Base-by-base conservation (phyloP, 2,888 invertebrate genomes). In the Julus scandinavius region DNA sequence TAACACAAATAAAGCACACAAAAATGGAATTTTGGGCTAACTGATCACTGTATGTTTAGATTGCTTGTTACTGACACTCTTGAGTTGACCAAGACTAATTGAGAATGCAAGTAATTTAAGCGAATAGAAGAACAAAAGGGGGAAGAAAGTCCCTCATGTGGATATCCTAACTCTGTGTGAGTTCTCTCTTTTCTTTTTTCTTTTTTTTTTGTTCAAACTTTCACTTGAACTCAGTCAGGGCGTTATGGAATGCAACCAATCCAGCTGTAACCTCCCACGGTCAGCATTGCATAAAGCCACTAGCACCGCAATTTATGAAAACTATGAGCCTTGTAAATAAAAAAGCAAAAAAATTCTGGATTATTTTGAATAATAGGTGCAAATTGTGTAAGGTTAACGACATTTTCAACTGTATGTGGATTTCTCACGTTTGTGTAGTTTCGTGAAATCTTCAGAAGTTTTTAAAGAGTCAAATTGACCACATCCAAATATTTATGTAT, bases 221-320 rank as follows among this genome's bases (percentile, higher is more conserved):
- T 80, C 80, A 80, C 80, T 80, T 80, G 80, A 80, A 38, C 80
- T 38, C 80, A 38, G 80, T 15, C 38, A 15, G 80, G 80, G 38
- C 80, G 80, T 80, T 80, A 80, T 80, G 80, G 80, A 80, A 80
- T 80, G 80, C 80, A 80, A 80, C 80, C 80, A 80, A 38, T 80
- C 80, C 80, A 80, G 80, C 38, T 80, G 80, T 80, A 80, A 80
- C 80, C 38, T 80, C 80, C 80, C 80, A 80, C 80, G 29, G 9
- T 15, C 38, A 80, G 80, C 80, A 80, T 38, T 38, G 80, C 80
- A 15, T 80, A 38, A 80, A 38, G 15, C 20, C 63, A 63, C 63
- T 7, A 38, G 2, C 72, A 29, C 29, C 29, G 29, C 29, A 72
- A 72, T 72, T 72, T 72, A 29, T 72, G 72, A 72, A 72, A 80